Evolutionary conservation across 2,888 invertebrate genomes (phyloP), one percentile per base, ranked within the genome.

Genomic region (Coelinius sp.): DNA sequence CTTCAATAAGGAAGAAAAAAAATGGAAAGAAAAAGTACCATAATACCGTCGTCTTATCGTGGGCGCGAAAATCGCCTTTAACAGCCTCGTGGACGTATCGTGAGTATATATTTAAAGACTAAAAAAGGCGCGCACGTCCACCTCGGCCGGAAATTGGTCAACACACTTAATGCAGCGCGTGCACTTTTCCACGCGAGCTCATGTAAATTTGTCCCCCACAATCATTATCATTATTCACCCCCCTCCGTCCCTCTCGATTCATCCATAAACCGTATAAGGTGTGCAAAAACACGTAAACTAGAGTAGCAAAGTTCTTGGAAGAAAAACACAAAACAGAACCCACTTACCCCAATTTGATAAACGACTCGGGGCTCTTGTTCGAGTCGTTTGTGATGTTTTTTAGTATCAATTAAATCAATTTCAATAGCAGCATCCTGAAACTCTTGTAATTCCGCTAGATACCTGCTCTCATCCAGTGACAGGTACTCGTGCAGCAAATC

Each of bases 261-360:
- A 49, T 6, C 20, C 46, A 49, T 49, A 20, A 49, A 2, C 46
- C 46, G 46, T 20, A 8, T 44, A 24, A 44, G 44, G 53, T 35
- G 22, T 52, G 46, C 20, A 8, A 49, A 6, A 49, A 20, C 46
- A 49, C 46, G 20, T 17, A 49, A 7, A 17, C 20, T 14, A 14
- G 17, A 14, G 20, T 49, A n/a, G 3, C 41, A 44, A 46, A 59
- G 44, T 22, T 25, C 17, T 25, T 10, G 35, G 62, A 5, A 24
- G 52, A 49, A 31, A 44, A 20, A 4, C 5, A 8, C 14, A 35
- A 66, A 10, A 17, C 25, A 66, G 27, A 24, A 20, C 12, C 17
- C 71, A 90, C 93, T 93, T 88, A 93, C 93, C 91, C 93, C 93
- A 73, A 91, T 91, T 88, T 93, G 94, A 86, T 94, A 94, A 74